Evolutionary conservation across 2,113 vertebrate species (phyloP), one percentile per base, ranked within the genome.

Genomic region (Tylochromis polylepis): DNA sequence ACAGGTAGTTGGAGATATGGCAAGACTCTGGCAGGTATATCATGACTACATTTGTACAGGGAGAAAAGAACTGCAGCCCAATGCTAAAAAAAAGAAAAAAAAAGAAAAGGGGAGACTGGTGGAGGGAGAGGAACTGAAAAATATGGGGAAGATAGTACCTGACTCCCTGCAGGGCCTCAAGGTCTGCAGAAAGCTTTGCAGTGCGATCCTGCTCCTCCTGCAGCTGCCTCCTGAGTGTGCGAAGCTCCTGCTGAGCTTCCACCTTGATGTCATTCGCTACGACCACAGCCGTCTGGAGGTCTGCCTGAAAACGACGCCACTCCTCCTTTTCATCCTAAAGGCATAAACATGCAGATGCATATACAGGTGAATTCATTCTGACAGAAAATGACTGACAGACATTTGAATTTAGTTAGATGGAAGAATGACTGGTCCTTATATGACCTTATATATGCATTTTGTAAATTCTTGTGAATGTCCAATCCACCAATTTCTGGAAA

Each of bases 221-320:
- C 86, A 99, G 96, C 89, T 96, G 95, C 85, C 97, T 96, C 92
- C 97, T 97, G 24, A 99, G 97, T 0, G 96, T 84, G 0, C 98
- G 97, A 59, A 99, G 95, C 94, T 99, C 98, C 95, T 99, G 98
- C 94, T 99, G 98, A 34, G 98, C 97, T 92, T 99, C 99, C 58
- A 98, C 98, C 93, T 99, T 99, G 56, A 99, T 99, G 91, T 99
- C 98, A 3, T 99, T 99, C 83, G 99, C 98, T 27, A 99, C 98
- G 6, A 99, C 99, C 92, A 99, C 99, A 0, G 99, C 98, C 0
- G 98, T 99, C 96, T 99, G 99, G 81, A 99, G 97, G 94, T 99
- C 99, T 0, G 98, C 98, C 93, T 99, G 99, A 95, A 99, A 99
- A 24, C 97, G 96, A 57, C 95, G 96, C 98, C 99, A 99, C 84